These are phyloP conservation scores for Watsonalla cultraria DNA, from an alignment of 2,888 invertebrate species.

Conservation along the genomic window DNA sequence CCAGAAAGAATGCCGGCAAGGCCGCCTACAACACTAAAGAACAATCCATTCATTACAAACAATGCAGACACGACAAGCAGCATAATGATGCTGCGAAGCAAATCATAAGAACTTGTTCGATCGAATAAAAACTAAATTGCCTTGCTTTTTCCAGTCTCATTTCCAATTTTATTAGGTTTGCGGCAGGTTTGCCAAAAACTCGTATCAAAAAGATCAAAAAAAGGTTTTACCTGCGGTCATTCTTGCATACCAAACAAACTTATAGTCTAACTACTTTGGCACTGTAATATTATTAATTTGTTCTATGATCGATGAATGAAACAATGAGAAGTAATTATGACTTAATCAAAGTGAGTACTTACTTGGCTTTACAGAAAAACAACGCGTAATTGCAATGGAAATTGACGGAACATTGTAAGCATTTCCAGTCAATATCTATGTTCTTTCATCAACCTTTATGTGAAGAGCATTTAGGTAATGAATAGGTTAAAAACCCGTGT, in stretches of 20 bases:
- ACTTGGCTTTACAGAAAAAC: no score
- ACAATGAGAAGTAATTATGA: no score
- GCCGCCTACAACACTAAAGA: slow-evolving; percentile 27
- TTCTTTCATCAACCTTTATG: not conserved
- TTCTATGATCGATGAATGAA: no score
- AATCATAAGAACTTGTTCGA: not conserved
- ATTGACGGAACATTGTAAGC: no score
- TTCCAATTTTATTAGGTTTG: not conserved
- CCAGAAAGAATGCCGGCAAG: slow-evolving; percentile 41
- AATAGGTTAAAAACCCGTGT: slow-evolving; percentile 25
- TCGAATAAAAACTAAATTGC: not conserved
- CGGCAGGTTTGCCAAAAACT: not conserved
- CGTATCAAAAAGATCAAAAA: not conserved
- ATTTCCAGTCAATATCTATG: no score
- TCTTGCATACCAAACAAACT: no score
- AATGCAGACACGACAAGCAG: slow-evolving; percentile 11
- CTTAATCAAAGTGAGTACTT: no score
- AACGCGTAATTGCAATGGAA: no score
- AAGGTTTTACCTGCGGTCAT: no score
- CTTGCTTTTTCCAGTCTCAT: not conserved
- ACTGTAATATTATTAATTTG: no score
- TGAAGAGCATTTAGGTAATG: slow-evolving; percentile 12
- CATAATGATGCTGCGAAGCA: not conserved
- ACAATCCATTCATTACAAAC: slow-evolving; percentile 22
- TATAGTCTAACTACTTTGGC: no score